Base-by-base conservation (phyloP, 2,888 invertebrate genomes). In the Halictus ligatus region DNA sequence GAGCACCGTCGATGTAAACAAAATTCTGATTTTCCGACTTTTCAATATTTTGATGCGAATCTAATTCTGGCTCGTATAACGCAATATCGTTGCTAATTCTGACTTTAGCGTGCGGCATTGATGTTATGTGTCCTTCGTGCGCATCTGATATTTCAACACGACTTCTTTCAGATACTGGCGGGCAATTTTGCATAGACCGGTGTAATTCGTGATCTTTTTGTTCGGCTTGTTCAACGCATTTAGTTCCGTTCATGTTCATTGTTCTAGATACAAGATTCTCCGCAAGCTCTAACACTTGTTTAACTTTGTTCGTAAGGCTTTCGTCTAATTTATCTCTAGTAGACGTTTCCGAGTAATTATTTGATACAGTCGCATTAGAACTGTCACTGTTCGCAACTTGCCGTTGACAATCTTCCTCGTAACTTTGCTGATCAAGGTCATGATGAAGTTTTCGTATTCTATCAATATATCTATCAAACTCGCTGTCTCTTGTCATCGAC, bases 361-460 rank as follows among this genome's bases (percentile, higher is more conserved):
- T 93, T 12, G 93, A 94, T 1, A 93, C 84, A 0, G 92, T 92
- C 25, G 93, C 92, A 80, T 94, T 94, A 54, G 94, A 58, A 58
- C 54, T 54, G 89, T 94, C 94, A 1, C 93, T 94, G 71, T 93
- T 95, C 5, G 94, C 94, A 50, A 94, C 94, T 83, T 94, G 92
- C 90, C 10, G 46, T 94, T 94, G 21, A 86, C 71, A 35, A 69
- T n/a, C 35, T 8, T 89, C 94, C 4, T 93, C 93, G 6, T 88
- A n/a, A 54, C 92, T 94, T 4, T 86, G 85, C 6, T 81, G 82
- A 64, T 91, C 89, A 12, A 86, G 83, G 15, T 91, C 91, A 3
- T 84, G 88, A 81, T 94, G 93, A 21, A 94, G 91, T 15, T 89
- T 91, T 4, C 92, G 91, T 43, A 95, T 94, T 48, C 91, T 93